Base-by-base conservation (phyloP, 1,140 invertebrate species). In the Nebria ingens region DNA sequence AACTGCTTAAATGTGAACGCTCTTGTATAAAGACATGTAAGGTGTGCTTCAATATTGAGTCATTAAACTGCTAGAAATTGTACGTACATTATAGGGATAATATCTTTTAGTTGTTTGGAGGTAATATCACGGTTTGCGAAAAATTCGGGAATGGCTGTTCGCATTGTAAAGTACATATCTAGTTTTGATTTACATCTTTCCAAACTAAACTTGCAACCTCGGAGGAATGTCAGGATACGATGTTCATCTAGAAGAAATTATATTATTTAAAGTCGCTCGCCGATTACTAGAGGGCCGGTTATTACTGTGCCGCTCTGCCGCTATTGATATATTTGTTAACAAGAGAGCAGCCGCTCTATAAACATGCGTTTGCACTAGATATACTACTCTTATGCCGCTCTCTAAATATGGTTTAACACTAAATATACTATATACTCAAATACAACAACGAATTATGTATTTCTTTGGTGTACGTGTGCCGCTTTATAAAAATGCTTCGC, bases 121-220 rank as follows among this genome's bases (percentile, higher is more conserved):
- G 72, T 81, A 51, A 89, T 77, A 61, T 90, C 86, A 19, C 88
- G 76, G 65, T 89, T 84, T 40, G 73, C 72, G 67, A 91, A 91
- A 68, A 91, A 89, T 68, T 93, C 89, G 0, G 89, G 89, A 17
- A 86, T 80, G 0, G 86, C 83, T 6, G 84, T 78, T 21, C 88
- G 74, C 87, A 91, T 90, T 13, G 89, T 87, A 65, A 88, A 88
- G 65, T 73, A 74, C 67, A 71, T 84, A 68, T 92, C 89, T 45
- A 92, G 64, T 71, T 92, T 92, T 60, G 76, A 76, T 69, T 91
- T 91, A 17, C 83, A 82, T 66, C 86, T 86, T 64, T 91, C 87
- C 57, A 90, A 64, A 17, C 86, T 89, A 64, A 86, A 89, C 73
- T 91, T 92, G 68, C 85, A 88, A 6, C 88, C 87, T 22, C 88